Evolutionary conservation across 2,113 vertebrate species (phyloP).

Genomic region (Pterocles gutturalis): DNA sequence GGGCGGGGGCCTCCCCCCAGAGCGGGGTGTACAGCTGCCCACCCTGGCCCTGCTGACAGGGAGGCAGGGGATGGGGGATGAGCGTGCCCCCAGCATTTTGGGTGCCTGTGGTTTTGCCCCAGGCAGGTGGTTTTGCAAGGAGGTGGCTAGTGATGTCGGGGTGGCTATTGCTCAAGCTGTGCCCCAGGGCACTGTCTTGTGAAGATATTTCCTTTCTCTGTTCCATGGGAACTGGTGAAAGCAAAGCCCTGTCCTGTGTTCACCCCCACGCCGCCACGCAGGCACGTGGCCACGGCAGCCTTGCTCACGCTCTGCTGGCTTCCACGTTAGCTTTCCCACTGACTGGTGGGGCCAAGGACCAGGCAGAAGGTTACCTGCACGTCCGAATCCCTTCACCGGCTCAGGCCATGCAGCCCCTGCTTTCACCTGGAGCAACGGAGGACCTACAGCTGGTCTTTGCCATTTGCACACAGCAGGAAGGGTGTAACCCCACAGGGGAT

Average conservation of each 20-base stretch:
- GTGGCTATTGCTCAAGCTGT: not conserved
- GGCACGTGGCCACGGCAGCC: fast-evolving
- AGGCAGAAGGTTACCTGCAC: not conserved
- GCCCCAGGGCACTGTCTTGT: not conserved
- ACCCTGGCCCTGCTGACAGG: fast-evolving
- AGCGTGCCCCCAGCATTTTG: not conserved
- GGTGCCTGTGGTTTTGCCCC: not conserved
- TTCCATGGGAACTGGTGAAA: not conserved
- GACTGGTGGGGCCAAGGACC: not conserved
- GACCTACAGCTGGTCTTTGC: not conserved
- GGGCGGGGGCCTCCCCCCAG: not conserved
- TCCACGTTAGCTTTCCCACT: not conserved
- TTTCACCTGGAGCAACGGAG: not conserved
- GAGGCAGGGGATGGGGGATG: fast-evolving
- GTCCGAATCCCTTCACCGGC: not conserved
- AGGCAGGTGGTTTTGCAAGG: not conserved
- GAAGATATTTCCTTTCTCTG: not conserved
- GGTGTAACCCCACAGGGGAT: not conserved
- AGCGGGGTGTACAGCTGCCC: fast-evolving
- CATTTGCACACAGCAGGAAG: not conserved
- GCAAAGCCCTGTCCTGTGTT: not conserved
- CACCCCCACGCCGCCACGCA: not conserved
- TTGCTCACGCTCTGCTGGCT: fast-evolving
- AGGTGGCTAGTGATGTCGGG: not conserved
- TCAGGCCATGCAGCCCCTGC: not conserved